Evolutionary conservation across 2,888 invertebrate genomes (phyloP), one percentile per base, ranked within the genome.

Genomic region (Labia minor): DNA sequence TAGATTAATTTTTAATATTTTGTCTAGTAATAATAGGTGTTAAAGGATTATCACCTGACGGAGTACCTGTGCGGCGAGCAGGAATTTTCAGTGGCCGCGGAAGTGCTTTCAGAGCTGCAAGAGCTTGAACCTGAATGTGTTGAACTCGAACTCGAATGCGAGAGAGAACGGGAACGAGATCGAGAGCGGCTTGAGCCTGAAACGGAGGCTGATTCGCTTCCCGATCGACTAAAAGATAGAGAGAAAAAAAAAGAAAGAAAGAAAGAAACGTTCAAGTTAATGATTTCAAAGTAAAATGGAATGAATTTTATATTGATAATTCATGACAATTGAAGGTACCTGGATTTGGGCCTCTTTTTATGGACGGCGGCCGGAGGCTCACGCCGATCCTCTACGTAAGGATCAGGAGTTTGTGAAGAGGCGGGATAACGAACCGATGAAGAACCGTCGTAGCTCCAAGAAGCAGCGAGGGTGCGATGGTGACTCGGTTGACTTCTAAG

Each of bases 151-250:
- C 81, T 76, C 77, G 81, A 70, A 75, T 78, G 75, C 75, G 77
- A 76, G 75, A 76, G 68, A 74, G 78, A 71, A 66, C 73, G 73
- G n/a, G 74, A 73, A 20, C 78, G 74, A 76, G 79, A 75, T 77
- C 81, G 79, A 78, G 79, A 81, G 79, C 77, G 80, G 77, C 82
- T 84, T 83, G 79, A 81, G 84, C 78, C 81, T 81, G 78, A 79
- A 67, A 76, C 68, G 63, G 70, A 70, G 72, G 66, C 68, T 63
- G 70, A 72, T 68, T 70, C 73, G 70, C 69, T 73, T 67, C 71
- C 73, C 71, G 74, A 73, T 71, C 69, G 65, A 67, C 67, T 70
- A 63, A 21, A 49, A 49, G 3, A 49, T 10, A 49, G 2, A 3
- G 6, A 49, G 11, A 33, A 33, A 33, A 8, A 8, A 33, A 33